Percentiles rank a stretch among this genome's conserved stretches.
phyloP scores from a whole-genome alignment of 2,888 invertebrate genomes.

The Dryadula phaetusa region DNA sequence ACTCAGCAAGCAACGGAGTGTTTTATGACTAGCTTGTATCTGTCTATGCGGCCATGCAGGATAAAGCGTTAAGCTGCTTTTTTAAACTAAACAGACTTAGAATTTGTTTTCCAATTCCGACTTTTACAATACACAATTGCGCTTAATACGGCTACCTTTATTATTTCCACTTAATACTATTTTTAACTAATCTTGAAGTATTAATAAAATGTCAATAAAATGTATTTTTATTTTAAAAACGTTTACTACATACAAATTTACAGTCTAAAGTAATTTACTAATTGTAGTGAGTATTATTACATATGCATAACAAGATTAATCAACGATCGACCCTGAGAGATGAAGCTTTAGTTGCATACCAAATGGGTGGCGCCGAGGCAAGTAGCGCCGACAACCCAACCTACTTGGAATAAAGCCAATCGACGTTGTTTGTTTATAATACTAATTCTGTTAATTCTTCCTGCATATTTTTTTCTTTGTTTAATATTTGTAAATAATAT shows the following conservation, averaged over 20 bases:
- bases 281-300: slow-evolving; percentile 6
- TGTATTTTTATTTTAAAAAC: too few relatives aligned
- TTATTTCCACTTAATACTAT: not conserved
- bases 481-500: not conserved
- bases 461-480: not conserved
- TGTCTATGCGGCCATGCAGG: too few relatives aligned
- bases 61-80: too few relatives aligned
- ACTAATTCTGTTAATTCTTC: slow-evolving; percentile 57
- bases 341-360: slow-evolving; percentile 54
- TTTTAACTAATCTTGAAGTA: not conserved
- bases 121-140: too few relatives aligned
- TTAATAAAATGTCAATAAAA: not conserved
- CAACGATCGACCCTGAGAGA: slow-evolving; percentile 41
- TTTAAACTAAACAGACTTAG: too few relatives aligned
- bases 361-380: slow-evolving; percentile 55
- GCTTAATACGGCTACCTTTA: not conserved
- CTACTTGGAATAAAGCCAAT: slow-evolving; percentile 74
- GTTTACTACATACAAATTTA: not conserved
- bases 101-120: too few relatives aligned
- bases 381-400: slow-evolving; percentile 73
- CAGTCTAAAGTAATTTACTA: too few relatives aligned
- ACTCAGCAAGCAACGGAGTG: too few relatives aligned
- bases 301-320: slow-evolving; percentile 37
- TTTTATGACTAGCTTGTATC: too few relatives aligned
- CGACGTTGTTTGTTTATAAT: slow-evolving; percentile 77